Evolutionary conservation across 2,113 vertebrate species (phyloP).

Genomic region (Erinaceus europaeus): DNA sequence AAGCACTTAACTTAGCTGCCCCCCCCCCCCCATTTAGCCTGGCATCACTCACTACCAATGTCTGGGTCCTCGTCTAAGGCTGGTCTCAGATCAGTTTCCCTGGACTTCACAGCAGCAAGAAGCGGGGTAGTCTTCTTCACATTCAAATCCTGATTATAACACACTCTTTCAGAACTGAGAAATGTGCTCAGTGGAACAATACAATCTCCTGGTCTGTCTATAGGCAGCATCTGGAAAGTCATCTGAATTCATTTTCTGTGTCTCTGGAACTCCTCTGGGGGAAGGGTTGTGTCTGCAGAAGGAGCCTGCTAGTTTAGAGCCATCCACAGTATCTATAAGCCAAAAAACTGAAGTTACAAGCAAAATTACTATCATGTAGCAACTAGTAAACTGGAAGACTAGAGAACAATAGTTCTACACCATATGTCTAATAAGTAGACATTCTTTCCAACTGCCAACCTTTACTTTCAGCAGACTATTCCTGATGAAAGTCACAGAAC

Average conservation of each 20-base stretch:
- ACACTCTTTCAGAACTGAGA: no score
- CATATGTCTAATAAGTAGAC: no score
- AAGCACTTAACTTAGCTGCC: not conserved
- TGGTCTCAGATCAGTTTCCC: no score
- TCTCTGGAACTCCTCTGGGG: not conserved
- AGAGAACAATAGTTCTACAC: not conserved
- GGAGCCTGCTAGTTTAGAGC: not conserved
- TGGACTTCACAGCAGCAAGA: not conserved
- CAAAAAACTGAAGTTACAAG: not conserved
- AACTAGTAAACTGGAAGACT: not conserved
- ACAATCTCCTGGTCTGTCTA: not conserved
- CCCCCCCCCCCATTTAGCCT: not conserved
- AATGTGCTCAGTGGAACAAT: no score
- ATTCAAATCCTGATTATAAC: not conserved
- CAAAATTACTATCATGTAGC: not conserved
- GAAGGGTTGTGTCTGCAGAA: not conserved
- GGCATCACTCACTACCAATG: not conserved
- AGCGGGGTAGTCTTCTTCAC: not conserved
- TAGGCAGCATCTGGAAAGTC: not conserved
- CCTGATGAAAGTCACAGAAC: constrained; percentile 3
- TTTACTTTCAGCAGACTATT: not conserved
- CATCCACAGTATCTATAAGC: not conserved
- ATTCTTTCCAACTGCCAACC: no score
- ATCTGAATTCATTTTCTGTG: not conserved
- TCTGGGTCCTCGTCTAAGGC: no score